These are phyloP conservation scores for Cynocephalus volans DNA, from an alignment of 2,113 vertebrate species.

Conservation along the genomic window DNA sequence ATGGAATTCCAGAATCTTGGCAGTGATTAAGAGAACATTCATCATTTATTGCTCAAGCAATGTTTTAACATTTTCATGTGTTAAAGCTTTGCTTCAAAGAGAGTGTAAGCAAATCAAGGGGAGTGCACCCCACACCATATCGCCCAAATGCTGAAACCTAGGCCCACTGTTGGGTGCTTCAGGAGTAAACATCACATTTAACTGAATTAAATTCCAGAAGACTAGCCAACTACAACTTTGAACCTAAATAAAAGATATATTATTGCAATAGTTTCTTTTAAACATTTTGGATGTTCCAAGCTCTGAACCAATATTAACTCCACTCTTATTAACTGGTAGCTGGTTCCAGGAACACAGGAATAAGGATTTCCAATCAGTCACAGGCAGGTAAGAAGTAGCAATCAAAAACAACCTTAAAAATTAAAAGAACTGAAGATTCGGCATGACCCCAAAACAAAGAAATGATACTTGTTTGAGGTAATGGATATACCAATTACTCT, in stretches of 20 bases:
- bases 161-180: neutral
- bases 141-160: neutral
- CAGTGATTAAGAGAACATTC: neutral
- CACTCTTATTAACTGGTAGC: slow-evolving; percentile 9
- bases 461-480: too few species aligned
- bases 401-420: slow-evolving; percentile 42
- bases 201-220: neutral
- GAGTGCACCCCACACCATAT: neutral
- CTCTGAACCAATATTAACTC: slow-evolving; percentile 14
- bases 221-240: neutral
- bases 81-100: neutral
- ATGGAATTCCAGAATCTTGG: neutral
- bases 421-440: neutral
- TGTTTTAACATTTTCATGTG: neutral
- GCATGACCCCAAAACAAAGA: too few species aligned
- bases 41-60: neutral
- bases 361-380: neutral
- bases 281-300: neutral
- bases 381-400: neutral
- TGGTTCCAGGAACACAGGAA: neutral
- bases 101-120: neutral
- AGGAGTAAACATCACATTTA: neutral
- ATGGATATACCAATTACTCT: too few species aligned
- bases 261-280: neutral
- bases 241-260: neutral